phyloP scores from a whole-genome alignment of 2,113 vertebrate species.

The Coracopsis vasa region DNA sequence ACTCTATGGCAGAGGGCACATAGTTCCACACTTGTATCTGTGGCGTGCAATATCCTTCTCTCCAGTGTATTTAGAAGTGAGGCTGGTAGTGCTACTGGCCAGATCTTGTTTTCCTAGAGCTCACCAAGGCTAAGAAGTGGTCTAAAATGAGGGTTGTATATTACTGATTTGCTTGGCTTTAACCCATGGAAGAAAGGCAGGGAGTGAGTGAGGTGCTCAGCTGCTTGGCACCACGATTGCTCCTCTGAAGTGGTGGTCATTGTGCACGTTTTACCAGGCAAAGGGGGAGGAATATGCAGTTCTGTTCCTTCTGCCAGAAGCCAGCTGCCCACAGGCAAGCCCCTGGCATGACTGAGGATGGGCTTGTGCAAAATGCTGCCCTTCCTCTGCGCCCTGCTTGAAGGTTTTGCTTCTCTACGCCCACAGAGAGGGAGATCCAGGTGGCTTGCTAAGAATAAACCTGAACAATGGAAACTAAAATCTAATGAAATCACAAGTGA shows the following conservation, averaged over 20 bases:
- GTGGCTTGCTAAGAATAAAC: slow-evolving; percentile 34
- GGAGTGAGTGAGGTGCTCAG: neutral
- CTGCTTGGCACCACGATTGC: neutral
- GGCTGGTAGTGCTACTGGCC: neutral
- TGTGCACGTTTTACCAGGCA: rapidly evolving
- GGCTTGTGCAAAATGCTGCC: neutral
- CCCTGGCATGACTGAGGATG: neutral
- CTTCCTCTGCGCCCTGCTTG: neutral
- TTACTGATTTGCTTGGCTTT: neutral
- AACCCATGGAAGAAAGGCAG: neutral
- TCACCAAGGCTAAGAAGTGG: neutral
- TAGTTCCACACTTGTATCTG: neutral
- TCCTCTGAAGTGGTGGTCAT: neutral
- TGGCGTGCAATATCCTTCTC: neutral
- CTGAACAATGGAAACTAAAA: slow-evolving; percentile 15
- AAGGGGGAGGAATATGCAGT: neutral
- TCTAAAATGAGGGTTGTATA: neutral
- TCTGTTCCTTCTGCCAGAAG: neutral
- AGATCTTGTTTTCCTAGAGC: neutral
- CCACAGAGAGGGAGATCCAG: neutral
- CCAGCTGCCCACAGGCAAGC: neutral
- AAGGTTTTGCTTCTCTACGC: neutral
- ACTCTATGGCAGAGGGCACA: neutral
- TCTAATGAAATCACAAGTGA: slow-evolving; percentile 20
- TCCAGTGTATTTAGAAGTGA: neutral